Evolutionary conservation across 2,797 vertebrate genomes (phyloP), one percentile per base, ranked within the genome.

Genomic region (Clarias fuscus): DNA sequence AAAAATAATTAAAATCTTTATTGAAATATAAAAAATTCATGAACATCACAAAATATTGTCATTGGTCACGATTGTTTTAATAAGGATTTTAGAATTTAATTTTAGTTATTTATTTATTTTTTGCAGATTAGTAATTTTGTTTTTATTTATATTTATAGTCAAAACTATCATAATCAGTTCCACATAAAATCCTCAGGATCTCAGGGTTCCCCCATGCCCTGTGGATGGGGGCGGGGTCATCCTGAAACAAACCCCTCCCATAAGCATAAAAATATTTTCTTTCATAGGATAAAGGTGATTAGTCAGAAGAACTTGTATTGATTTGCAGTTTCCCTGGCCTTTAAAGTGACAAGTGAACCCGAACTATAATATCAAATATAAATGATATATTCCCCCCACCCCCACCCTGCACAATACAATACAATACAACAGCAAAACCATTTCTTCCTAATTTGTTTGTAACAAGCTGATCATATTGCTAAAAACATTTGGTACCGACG

Each of bases 241-340:
- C 5, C 18, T 70, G 48, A 56, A 68, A 68, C 1, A 70, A 82
- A 22, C 15, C 80, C 18, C 43, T 68, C 43, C 80, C n/a, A 64
- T 64, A 33, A 65, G 14, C 20, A 82, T 67, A 67, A 8, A 82
- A 27, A 67, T 20, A n/a, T 27, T 67, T 53, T 18, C 22, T 56
- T 56, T 67, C 10, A 30, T 56, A 30, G 64, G 18, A 22, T 67
- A 53, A 82, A 67, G 15, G 17, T 82, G 79, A 82, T 67, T 43
- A 67, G n/a, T 82, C 64, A 68, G 77, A 30, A 67, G 64, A 82
- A 68, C 61, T 82, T 68, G 8, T 30, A 82, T 82, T 53, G 80
- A 82, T 82, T 82, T 68, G n/a, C n/a, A 56, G n/a, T 30, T 40
- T 56, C 27, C 43, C 8, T 82, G 64, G 17, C 79, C 64, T 82